Evolutionary conservation across 2,113 vertebrate species (phyloP), one percentile per base, ranked within the genome.

Genomic region (Chamaea fasciata): DNA sequence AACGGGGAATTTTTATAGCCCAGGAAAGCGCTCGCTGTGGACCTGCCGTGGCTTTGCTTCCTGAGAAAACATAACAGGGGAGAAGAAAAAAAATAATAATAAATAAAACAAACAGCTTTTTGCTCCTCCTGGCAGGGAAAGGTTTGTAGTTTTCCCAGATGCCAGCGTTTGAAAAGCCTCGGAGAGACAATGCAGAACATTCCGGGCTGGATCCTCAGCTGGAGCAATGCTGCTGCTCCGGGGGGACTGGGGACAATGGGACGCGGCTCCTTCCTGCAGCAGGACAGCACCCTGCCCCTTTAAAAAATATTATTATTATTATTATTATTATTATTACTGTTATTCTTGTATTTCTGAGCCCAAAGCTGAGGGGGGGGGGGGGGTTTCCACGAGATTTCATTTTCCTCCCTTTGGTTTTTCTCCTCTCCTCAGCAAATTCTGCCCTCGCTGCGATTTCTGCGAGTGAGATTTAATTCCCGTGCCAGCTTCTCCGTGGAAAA

Each of bases 401-500:
- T 10, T 59, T 12, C 5, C 15, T 35, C 60, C 69, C 13, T 55
- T 10, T 22, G 69, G 3, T 71, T 64, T 47, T 46, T 59, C 47
- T 55, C 69, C 88, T 92, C 85, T 84, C 94, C 60, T 94, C 91
- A 91, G 94, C 90, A 78, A 53, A 69, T 90, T 71, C 94, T 71
- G 6, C 70, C 87, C 95, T 94, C 28, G 47, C 94, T 83, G 78
- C 42, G 88, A 73, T 89, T 95, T 70, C 96, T 96, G 94, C 95
- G 41, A 41, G 28, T n/a, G 71, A 94, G 82, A 92, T 95, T 96
- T 91, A 31, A 95, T 95, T 91, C 60, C 96, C 42, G 70, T 90
- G 92, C 62, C 73, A 94, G 74, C 59, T 70, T 92, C 94, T 86
- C 95, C 94, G 23, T 92, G 96, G 92, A 83, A 97, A 96, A 67